These are phyloP conservation scores for Platysteira castanea DNA, from an alignment of 2,113 vertebrate species.

Conservation along the genomic window DNA sequence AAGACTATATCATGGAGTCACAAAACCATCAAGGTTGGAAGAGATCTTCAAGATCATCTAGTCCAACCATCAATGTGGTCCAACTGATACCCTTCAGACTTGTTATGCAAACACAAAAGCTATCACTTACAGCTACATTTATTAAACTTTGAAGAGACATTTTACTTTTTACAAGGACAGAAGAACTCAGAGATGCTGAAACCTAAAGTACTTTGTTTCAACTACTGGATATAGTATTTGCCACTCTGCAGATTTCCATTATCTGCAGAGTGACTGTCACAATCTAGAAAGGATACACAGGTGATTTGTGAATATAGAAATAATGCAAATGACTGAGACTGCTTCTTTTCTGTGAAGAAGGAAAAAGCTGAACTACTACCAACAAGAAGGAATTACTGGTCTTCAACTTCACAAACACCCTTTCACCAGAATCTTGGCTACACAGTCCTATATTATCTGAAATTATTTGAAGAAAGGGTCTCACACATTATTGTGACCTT, in stretches of 20 bases:
- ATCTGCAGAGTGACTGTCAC: not conserved
- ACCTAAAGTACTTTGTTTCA: not conserved
- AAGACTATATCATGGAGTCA: not conserved
- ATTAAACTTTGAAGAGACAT: not conserved
- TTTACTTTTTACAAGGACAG: not conserved
- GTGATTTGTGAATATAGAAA: not conserved
- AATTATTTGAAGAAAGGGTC: not conserved
- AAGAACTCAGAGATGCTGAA: not conserved
- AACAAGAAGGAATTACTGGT: not conserved
- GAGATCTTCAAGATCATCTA: not conserved
- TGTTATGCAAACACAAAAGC: not conserved
- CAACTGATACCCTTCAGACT: not conserved
- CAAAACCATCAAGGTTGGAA: not conserved
- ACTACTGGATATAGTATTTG: not conserved
- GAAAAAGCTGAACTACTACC: not conserved
- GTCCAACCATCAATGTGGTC: not conserved
- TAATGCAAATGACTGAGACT: not conserved
- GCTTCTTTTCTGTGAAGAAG: not conserved
- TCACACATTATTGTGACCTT: not conserved
- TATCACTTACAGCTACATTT: not conserved
- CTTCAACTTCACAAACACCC: not conserved
- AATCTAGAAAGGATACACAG: not conserved
- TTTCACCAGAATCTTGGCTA: not conserved
- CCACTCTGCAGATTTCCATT: not conserved
- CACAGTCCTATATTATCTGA: not conserved